Base-by-base conservation (phyloP, 2,113 vertebrate genomes). In the Perccottus glenii region DNA sequence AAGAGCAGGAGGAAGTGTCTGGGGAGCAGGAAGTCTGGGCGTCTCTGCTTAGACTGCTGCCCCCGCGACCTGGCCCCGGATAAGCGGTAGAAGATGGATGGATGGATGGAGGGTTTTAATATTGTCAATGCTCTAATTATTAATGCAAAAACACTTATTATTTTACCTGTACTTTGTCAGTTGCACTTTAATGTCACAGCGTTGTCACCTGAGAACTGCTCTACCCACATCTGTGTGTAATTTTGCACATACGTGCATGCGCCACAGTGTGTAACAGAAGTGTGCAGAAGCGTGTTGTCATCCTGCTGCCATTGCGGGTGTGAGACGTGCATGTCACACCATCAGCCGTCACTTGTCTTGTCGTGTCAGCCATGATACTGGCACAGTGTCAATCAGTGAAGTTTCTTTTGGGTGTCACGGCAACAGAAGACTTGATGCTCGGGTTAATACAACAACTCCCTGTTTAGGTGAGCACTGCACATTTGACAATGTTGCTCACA, bases 261-360 rank as follows among this genome's bases (percentile, higher is more conserved):
- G 52, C 72, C 49, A 65, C 15, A 5, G 60, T 3, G 5, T 42
- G 62, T 53, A 15, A 14, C 11, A 38, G 36, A 48, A 55, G 51
- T 51, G 55, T 67, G 46, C 1, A 36, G 16, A 36, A 40, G 65
- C 32, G 50, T 51, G 60, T 61, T 64, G 57, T 75, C 69, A 64
- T 67, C 64, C 52, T 16, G 42, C 75, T 43, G 73, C 72, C 73
- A 65, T 60, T 0, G n/a, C 66, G 51, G 63, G 65, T 43, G 51
- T 74, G 50, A 78, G 70, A 81, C 60, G 55, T 36, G 57, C 63
- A 72, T 85, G 80, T 81, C 76, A 77, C 38, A 33, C 52, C 62
- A 77, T 83, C 81, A 81, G 60, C 81, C 40, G 52, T 89, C 84
- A 81, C 75, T 81, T 50, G 69, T 76, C 84, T 80, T n/a, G 47